Evolutionary conservation across 2,888 invertebrate genomes (phyloP).

Genomic region (Platerodrilus igneus): DNA sequence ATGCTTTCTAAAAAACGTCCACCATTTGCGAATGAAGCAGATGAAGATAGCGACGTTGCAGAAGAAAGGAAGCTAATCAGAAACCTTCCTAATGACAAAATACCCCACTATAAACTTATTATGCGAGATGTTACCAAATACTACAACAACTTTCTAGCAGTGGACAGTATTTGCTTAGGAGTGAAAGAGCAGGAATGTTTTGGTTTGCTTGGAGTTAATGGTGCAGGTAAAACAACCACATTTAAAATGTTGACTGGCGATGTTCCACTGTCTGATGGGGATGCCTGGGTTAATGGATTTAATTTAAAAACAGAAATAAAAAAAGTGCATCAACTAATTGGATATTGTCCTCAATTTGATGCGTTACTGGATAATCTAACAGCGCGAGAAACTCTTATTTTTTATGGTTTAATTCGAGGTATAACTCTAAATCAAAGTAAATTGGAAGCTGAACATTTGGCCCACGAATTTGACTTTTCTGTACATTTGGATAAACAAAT

Average conservation of each 20-base stretch:
- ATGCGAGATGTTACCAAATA: slow-evolving; percentile 71
- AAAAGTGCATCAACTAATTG: slow-evolving; percentile 56
- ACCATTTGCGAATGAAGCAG: slow-evolving; percentile 24
- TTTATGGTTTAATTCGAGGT: slow-evolving; percentile 52
- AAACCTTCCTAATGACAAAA: slow-evolving; percentile 41
- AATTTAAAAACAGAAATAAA: slow-evolving; percentile 51
- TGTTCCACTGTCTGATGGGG: slow-evolving; percentile 63
- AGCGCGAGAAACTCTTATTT: slow-evolving; percentile 51
- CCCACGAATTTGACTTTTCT: slow-evolving; percentile 46
- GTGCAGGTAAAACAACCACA: slow-evolving; percentile 83
- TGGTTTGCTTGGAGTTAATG: slow-evolving; percentile 73
- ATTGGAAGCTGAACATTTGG: slow-evolving; percentile 40
- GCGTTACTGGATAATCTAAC: slow-evolving; percentile 54
- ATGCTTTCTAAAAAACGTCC: too few relatives aligned
- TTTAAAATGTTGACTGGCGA: slow-evolving; percentile 90
- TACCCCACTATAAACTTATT: slow-evolving; percentile 53
- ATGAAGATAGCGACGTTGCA: slow-evolving; percentile 53
- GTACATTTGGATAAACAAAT: slow-evolving; percentile 49
- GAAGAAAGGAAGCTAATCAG: slow-evolving; percentile 52
- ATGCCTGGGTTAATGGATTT: slow-evolving; percentile 56
- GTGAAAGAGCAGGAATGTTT: slow-evolving; percentile 66
- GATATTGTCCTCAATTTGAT: slow-evolving; percentile 58
- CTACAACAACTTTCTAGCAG: slow-evolving; percentile 63
- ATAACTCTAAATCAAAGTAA: slow-evolving; percentile 39
- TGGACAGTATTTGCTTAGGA: slow-evolving; percentile 63